Base-by-base conservation (phyloP, 2,888 invertebrate species). In the Eristalis pertinax region DNA sequence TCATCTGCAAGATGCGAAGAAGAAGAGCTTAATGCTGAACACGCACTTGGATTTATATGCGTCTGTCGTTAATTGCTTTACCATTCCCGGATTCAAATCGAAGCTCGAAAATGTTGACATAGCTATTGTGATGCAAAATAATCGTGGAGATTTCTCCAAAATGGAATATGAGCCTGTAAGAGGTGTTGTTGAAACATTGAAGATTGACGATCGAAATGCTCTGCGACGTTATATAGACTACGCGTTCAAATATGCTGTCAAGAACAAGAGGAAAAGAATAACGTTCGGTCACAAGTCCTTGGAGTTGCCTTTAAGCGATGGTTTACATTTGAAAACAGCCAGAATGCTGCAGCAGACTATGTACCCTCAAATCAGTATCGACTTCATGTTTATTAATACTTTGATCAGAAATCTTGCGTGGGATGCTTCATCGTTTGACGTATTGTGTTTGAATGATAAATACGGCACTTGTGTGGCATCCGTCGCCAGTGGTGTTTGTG, bases 141-240 rank as follows among this genome's bases (percentile, higher is more conserved):
- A 91, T 67, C 89, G 89, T 81, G 91, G 91, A 8, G 90, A 90
- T 74, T 91, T 89, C 73, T 84, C 90, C 3, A 91, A 91, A 29
- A 56, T 92, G 72, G 92, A 92, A 76, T 92, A 92, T 29, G 90
- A 91, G 1, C 92, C 92, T 3, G 91, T 92, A 0, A 82, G 88
- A 15, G 92, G 92, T 1, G 89, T 92, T 4, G 91, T 91, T n/a
- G 91, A 92, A 82, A 91, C 91, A 3, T 64, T 92, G 10, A 90
- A 89, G 10, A 90, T 91, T 15, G 76, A 89, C 26, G 88, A 89
- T 35, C 69, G 72, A 0, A 24, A 35, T 0, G n/a, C 38, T 0
- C 86, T 89, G 1, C 43, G 80, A 4, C 89, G 90, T 1, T 91
- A 90, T 43, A 87, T 92, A 5, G 41, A 73, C 0, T 90, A 89